Conservation (phyloP, 2,113 vertebrate genomes). For the Athene cunicularia region DNA sequence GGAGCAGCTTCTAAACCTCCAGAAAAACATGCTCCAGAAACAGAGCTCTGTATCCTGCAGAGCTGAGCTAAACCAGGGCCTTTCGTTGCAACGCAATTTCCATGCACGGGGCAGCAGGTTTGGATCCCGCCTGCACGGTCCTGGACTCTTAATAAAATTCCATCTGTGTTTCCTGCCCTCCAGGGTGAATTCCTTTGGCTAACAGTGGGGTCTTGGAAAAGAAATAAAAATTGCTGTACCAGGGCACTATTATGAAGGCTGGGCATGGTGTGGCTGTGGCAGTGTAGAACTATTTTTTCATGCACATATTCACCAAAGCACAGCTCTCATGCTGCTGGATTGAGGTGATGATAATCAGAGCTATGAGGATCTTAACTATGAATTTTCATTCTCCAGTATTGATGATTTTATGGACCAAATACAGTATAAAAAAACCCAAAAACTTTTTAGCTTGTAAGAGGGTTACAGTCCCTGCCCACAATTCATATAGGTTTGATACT, state of each 20-base stretch:
- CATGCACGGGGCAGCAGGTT: neutral
- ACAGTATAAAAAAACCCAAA: neutral
- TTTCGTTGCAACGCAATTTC: neutral
- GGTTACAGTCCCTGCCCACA: neutral
- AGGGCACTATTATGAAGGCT: neutral
- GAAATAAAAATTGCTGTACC: neutral
- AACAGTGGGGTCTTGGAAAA: conserved; percentile 19
- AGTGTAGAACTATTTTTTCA: neutral
- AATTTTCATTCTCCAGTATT: neutral
- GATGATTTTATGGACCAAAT: neutral
- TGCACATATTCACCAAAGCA: neutral
- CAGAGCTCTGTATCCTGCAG: neutral
- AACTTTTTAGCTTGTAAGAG: neutral
- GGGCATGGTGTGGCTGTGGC: neutral
- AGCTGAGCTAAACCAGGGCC: neutral
- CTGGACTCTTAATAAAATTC: conserved; percentile 36
- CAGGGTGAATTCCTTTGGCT: neutral
- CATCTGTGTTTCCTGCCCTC: conserved; percentile 54
- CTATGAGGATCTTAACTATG: neutral
- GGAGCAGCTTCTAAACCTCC: neutral
- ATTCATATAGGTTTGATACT: neutral
- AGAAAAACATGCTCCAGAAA: neutral
- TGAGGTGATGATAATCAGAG: neutral
- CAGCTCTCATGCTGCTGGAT: neutral
- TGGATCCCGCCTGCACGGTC: neutral